Evolutionary conservation across 1,140 invertebrate genomes (phyloP).

Genomic region (Drosophila parvula): DNA sequence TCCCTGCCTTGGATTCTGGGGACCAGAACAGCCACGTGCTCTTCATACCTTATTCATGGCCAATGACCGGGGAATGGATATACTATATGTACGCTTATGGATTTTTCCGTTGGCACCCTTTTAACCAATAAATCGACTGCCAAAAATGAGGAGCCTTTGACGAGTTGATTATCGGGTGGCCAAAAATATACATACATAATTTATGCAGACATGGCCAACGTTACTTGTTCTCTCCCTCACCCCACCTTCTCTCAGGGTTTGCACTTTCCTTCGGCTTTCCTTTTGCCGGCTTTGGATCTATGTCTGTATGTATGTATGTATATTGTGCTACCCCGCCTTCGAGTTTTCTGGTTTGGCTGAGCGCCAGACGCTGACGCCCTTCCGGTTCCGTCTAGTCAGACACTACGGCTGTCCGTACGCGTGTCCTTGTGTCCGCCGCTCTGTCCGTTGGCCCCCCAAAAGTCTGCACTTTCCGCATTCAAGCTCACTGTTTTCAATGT

Average conservation of each 20-base stretch:
- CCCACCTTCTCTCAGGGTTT: slow-evolving; percentile 1
- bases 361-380: slow-evolving; percentile 70
- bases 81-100: neutral
- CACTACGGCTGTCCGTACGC: slow-evolving; percentile 11
- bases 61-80: slow-evolving; percentile 13
- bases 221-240: neutral
- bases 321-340: slow-evolving; percentile 11
- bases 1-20: neutral
- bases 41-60: slow-evolving; percentile 44
- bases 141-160: slow-evolving; percentile 39
- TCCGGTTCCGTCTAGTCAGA: slow-evolving; percentile 75
- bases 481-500: slow-evolving; percentile 77
- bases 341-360: slow-evolving; percentile 19
- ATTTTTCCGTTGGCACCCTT: slow-evolving; percentile 18
- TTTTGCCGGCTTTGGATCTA: slow-evolving; percentile 23
- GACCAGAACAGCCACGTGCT: slow-evolving; percentile 29
- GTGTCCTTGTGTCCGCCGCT: slow-evolving; percentile 11
- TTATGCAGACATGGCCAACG: slow-evolving; percentile 54
- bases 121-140: slow-evolving; percentile 37
- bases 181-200: slow-evolving; percentile 78
- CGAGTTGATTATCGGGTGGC: slow-evolving; percentile 67
- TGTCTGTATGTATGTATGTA: slow-evolving; percentile 1
- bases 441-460: slow-evolving; percentile 18
- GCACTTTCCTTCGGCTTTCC: slow-evolving; percentile 29
- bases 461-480: slow-evolving; percentile 55